phyloP scores from a whole-genome alignment of 2,888 invertebrate species.

The Pasiphila rectangulata region DNA sequence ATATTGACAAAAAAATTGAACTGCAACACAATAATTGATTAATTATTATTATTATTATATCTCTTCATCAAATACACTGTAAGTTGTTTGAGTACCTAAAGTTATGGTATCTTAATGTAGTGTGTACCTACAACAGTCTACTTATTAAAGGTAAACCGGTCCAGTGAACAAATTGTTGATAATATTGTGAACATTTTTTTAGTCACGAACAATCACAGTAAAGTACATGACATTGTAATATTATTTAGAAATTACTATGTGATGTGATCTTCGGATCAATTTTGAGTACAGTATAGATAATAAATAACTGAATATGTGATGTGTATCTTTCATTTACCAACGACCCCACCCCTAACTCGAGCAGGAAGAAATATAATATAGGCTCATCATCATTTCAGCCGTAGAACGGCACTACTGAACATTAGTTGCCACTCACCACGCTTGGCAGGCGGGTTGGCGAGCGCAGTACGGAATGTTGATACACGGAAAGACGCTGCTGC shows the following conservation, averaged over 20 bases:
- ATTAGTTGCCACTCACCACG: too few species aligned
- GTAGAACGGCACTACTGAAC: too few species aligned
- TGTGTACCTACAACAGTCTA: slow-evolving; percentile 72
- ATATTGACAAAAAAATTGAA: slow-evolving; percentile 78
- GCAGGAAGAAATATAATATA: too few species aligned
- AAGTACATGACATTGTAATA: slow-evolving; percentile 82
- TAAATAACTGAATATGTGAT: slow-evolving; percentile 86
- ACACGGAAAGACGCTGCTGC: too few species aligned
- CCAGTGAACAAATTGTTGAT: slow-evolving; percentile 81
- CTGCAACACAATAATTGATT: slow-evolving; percentile 79
- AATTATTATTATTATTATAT: slow-evolving; percentile 54
- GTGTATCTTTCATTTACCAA: slow-evolving; percentile 55
- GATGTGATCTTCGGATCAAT: slow-evolving; percentile 87
- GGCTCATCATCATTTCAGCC: too few species aligned
- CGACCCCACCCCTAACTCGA: neutral
- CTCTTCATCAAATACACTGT: slow-evolving; percentile 76
- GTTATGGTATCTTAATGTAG: slow-evolving; percentile 72
- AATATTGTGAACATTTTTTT: slow-evolving; percentile 81
- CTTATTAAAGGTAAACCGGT: slow-evolving; percentile 74
- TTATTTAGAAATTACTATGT: slow-evolving; percentile 85
- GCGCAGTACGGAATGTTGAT: too few species aligned
- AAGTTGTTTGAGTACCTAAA: slow-evolving; percentile 76
- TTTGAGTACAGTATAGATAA: slow-evolving; percentile 88
- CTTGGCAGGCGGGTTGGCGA: too few species aligned
- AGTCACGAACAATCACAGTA: slow-evolving; percentile 79